Evolutionary conservation across 2,113 vertebrate genomes (phyloP), one percentile per base, ranked within the genome.

Genomic region (Echinops telfairi): DNA sequence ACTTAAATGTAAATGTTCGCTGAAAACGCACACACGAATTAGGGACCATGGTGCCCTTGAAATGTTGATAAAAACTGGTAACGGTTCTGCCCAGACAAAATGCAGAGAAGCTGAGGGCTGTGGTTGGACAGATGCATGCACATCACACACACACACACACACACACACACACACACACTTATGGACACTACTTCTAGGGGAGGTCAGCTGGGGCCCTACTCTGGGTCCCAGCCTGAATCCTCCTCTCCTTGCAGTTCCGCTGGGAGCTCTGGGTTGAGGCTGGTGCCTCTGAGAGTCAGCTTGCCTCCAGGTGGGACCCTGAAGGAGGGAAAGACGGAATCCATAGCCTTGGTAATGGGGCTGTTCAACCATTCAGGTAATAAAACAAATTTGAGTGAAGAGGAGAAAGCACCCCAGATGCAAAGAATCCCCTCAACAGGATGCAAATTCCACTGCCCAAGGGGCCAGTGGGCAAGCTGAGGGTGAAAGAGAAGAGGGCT

Each of bases 141-240:
- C 10, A 31, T 11, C 31, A 3, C 2, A 17, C 16, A 9, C 17
- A 0, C 12, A 0, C 1, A 6, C 6, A 6, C 20, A 15, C 36
- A 40, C 47, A 17, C 22, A 22, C 15, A 8, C 60, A 62, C 60
- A 53, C 23, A 23, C 60, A 62, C 60, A 62, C 6, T 62, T 23
- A 19, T 62, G 60, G 17, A 8, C 22, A 4, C 60, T 62, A 23
- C 19, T 20, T 60, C 58, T 62, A 12, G 60, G 19, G 16, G 60
- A 62, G 29, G 5, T 25, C 57, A 27, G 27, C 11, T 20, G 11
- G 0, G 10, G 19, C 8, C 8, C 27, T 19, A 70, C 9, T 10
- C 12, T 58, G 57, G 57, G n/a, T n/a, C 10, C 43, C 43, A 47
- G 5, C 43, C 43, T 47, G 43, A 47, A 47, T 47, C 43, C 43